Conservation (phyloP, 2,113 vertebrate species). For the Microcebus tavaratra region DNA sequence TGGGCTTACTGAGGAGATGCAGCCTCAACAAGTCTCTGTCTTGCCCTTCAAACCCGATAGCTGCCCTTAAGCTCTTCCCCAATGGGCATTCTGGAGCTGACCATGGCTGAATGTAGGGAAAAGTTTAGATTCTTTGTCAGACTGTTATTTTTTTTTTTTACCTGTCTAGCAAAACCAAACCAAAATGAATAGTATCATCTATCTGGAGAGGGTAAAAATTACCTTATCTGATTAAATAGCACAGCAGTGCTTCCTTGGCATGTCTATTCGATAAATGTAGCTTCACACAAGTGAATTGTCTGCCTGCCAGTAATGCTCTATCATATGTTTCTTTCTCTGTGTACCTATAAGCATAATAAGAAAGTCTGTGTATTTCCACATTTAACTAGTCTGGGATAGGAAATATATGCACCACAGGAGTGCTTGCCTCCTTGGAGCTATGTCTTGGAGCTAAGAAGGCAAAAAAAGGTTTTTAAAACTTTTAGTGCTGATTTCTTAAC, state of each 20-base stretch:
- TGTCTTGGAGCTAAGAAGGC: neutral
- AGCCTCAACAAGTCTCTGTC: neutral
- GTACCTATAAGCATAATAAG: neutral
- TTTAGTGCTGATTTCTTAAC: neutral
- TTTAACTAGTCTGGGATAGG: neutral
- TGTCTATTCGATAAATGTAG: conserved; percentile 48
- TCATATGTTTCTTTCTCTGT: neutral
- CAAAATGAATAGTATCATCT: neutral
- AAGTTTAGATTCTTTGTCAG: conserved; percentile 29
- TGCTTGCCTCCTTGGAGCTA: neutral
- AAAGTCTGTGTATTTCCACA: conserved; percentile 11
- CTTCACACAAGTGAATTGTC: conserved; percentile 29
- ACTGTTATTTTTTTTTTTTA: neutral
- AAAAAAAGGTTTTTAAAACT: neutral
- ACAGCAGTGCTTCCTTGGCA: neutral
- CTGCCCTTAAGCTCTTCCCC: neutral
- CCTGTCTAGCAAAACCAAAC: neutral
- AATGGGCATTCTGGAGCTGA: neutral
- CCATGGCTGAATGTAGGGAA: neutral
- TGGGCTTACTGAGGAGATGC: neutral
- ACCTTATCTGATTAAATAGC: conserved; percentile 12
- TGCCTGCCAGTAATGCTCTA: conserved; percentile 5
- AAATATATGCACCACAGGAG: neutral
- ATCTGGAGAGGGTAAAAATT: neutral
- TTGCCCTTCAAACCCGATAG: neutral